Conservation (phyloP, 1,140 invertebrate species). For the Frieseomelitta varia region DNA sequence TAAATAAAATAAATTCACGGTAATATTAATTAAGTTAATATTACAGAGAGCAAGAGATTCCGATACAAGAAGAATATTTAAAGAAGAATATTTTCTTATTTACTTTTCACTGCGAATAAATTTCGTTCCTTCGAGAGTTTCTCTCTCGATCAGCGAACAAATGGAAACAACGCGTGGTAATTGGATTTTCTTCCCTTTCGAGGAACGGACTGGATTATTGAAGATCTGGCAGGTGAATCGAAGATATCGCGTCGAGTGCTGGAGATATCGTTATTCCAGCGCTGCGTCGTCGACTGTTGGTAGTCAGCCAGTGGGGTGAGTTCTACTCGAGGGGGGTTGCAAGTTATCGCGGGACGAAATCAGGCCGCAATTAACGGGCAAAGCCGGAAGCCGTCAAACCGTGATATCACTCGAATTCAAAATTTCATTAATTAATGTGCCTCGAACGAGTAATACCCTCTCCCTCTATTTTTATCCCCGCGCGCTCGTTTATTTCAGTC, state of each 20-base stretch:
- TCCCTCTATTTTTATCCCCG: background rate
- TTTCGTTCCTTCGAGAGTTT: background rate
- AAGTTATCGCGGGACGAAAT: slow-evolving; percentile 67
- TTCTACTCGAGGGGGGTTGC: slow-evolving; percentile 51
- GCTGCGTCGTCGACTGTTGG: slow-evolving; percentile 54
- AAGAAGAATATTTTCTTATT: background rate
- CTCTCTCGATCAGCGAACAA: background rate
- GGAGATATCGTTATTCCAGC: slow-evolving; percentile 50
- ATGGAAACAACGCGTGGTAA: background rate
- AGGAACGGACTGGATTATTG: background rate
- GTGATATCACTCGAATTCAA: slow-evolving; percentile 67
- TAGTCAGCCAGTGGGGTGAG: slow-evolving; percentile 21
- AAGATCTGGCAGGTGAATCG: background rate
- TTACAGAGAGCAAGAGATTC: no score
- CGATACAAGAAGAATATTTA: no score
- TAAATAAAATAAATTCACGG: no score
- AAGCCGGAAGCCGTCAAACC: slow-evolving; percentile 52
- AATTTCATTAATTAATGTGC: slow-evolving; percentile 72
- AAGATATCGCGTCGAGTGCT: slow-evolving; percentile 14
- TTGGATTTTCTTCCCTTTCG: background rate
- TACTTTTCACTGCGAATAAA: background rate
- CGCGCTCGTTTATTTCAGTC: background rate
- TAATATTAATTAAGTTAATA: no score
- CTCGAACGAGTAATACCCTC: slow-evolving; percentile 32
- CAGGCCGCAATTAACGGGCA: slow-evolving; percentile 65